Percentiles rank a stretch among this genome's conserved stretches.
These are phyloP conservation scores for Galaxea fascicularis DNA, from an alignment of 92 coral and sea anemone species.

Conservation along the genomic window DNA sequence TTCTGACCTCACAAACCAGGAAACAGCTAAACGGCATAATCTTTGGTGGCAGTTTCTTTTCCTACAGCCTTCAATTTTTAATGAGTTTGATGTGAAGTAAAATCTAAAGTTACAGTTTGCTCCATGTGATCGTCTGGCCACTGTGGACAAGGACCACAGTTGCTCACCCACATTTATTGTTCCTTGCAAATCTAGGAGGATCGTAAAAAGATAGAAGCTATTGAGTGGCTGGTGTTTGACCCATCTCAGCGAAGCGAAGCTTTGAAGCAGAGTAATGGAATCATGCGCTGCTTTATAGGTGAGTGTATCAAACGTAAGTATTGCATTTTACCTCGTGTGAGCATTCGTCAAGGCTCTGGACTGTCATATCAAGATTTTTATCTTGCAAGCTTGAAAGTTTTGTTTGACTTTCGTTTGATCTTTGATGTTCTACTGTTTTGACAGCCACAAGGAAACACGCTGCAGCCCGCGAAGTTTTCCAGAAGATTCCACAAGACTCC, in stretches of 20 bases:
- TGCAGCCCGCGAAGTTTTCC: constrained; percentile 97
- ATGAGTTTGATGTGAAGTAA: too few relatives aligned
- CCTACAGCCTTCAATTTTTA: too few relatives aligned
- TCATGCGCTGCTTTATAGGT: constrained; percentile 97
- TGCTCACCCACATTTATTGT: not conserved
- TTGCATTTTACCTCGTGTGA: too few relatives aligned
- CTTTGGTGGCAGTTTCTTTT: too few relatives aligned
- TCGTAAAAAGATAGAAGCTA: constrained; percentile 93
- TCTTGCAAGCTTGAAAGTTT: not conserved
- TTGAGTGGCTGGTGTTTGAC: constrained; percentile 98
- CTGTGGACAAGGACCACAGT: not conserved
- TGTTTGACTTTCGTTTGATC: not conserved
- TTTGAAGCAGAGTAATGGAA: constrained; percentile 94
- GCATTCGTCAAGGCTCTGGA: too few relatives aligned
- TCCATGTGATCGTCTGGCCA: too few relatives aligned
- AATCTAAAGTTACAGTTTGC: too few relatives aligned
- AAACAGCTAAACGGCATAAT: too few relatives aligned
- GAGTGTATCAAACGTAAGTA: constrained; percentile 6
- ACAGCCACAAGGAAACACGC: constrained; percentile 91
- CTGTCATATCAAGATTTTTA: too few relatives aligned
- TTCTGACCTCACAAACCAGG: not conserved
- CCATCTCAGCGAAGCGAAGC: constrained; percentile 99
- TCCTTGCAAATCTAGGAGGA: constrained; percentile 75
- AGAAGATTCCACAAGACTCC: constrained; percentile 90
- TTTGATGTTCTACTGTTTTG: not conserved